Evolutionary conservation across 2,888 invertebrate species (phyloP), one percentile per base, ranked within the genome.

Genomic region (Nesidiocoris tenuis): DNA sequence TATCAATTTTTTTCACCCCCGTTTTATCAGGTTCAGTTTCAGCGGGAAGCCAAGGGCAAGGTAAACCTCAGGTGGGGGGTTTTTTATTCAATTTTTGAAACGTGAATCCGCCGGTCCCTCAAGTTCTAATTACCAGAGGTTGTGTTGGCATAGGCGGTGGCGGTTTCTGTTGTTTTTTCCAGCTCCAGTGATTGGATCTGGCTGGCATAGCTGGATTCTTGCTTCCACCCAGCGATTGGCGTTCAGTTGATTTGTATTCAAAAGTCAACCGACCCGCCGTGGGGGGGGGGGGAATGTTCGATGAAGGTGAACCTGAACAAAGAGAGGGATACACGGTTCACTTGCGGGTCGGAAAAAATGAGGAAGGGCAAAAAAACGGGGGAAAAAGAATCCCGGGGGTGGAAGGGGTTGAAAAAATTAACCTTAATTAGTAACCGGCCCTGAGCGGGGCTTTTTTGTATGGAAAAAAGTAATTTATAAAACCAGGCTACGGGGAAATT

Each of bases 221-320:
- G 54, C n/a, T 67, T 56, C 67, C 67, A 19, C 17, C 24, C 12
- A 39, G 39, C 39, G 39, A 39, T 39, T 39, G 39, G 39, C 39
- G 39, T 39, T 39, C 39, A 39, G 65, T 25, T 72, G 61, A 72
- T 72, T 72, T 72, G 72, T 72, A 72, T 72, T 72, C 72, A 72
- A 72, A 72, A 72, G 72, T 72, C 72, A 72, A 72, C 65, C 25
- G n/a, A 65, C 61, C 61, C 61, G 59, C 2, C 19, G 3, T 7
- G 12, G 5, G 39, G 3, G 39, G 39, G 39, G 39, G 39, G 39
- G 39, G 39, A 39, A 39, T 39, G 39, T 39, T 39, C 39, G 39
- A 39, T 39, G 39, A 39, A 39, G 39, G 39, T 39, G 39, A 39
- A 39, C 39, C 12, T 7, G 39, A 39, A 39, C 39, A 39, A 39